These are phyloP conservation scores for Ptychodera flava DNA, from an alignment of 35 echinoderm and acorn worm genomes.

Conservation along the genomic window DNA sequence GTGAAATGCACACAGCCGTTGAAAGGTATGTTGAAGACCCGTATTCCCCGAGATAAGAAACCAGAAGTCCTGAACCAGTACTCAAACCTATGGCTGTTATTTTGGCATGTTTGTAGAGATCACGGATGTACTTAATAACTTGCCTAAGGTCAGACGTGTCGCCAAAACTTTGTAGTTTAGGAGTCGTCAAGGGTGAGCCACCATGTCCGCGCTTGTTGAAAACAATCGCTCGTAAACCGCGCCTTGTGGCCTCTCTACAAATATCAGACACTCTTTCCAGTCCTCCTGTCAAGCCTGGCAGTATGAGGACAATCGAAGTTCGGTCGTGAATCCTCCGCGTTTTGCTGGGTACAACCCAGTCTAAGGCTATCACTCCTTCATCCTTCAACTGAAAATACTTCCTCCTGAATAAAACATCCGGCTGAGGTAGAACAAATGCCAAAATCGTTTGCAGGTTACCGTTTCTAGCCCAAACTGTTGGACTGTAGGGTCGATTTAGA, in stretches of 20 bases:
- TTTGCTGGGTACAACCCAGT: conserved; percentile 37
- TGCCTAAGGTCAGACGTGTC: conserved; percentile 71
- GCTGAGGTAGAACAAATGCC: not conserved
- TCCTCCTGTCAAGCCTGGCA: conserved; percentile 42
- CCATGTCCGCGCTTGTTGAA: conserved; percentile 64
- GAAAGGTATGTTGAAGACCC: conserved; percentile 72
- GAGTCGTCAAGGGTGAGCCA: conserved; percentile 47
- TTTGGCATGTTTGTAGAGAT: conserved; percentile 33
- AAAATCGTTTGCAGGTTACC: not conserved
- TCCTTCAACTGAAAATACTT: conserved; percentile 60
- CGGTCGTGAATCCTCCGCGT: not conserved
- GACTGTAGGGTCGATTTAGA: not conserved
- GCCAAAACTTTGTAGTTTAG: conserved; percentile 78
- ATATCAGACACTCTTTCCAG: conserved; percentile 31
- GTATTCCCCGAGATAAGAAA: conserved; percentile 79
- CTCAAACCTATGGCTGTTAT: conserved; percentile 56
- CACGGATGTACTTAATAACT: conserved; percentile 45
- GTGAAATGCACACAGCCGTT: conserved; percentile 77
- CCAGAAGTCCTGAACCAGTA: conserved; percentile 47
- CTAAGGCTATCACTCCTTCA: conserved; percentile 64
- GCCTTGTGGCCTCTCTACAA: conserved; percentile 18
- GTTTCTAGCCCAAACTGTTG: conserved; percentile 10
- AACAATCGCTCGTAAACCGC: conserved; percentile 62
- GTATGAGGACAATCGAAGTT: conserved; percentile 44
- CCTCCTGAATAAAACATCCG: conserved; percentile 33